These are phyloP conservation scores for Melitaea athalia DNA, from an alignment of 2,888 invertebrate species.

Conservation along the genomic window DNA sequence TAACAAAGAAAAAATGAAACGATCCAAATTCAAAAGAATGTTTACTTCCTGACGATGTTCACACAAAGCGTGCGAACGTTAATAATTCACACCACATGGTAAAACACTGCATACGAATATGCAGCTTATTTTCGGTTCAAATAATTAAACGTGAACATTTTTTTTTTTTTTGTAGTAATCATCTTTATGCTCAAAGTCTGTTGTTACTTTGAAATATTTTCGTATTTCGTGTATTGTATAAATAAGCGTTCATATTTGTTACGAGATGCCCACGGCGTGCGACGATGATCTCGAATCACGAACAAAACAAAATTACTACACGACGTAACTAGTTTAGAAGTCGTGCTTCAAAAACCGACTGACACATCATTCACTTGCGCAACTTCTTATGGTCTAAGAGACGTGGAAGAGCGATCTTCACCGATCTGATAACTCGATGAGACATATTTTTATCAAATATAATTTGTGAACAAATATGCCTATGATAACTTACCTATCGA, in stretches of 20 bases:
- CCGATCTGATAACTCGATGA: too few relatives aligned
- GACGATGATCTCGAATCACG: slow-evolving; percentile 34
- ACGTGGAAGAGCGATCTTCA: too few relatives aligned
- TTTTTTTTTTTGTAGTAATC: slow-evolving; percentile 1
- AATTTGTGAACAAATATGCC: too few relatives aligned
- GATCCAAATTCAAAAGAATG: slow-evolving; percentile 25
- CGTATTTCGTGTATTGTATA: not conserved
- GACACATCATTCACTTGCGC: slow-evolving; percentile 42
- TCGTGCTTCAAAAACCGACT: slow-evolving; percentile 60
- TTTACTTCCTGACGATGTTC: slow-evolving; percentile 35
- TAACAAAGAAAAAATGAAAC: slow-evolving; percentile 20
- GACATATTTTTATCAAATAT: too few relatives aligned
- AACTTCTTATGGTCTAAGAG: too few relatives aligned
- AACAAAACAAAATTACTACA: slow-evolving; percentile 38
- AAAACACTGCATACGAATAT: slow-evolving; percentile 23
- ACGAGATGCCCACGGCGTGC: slow-evolving; percentile 30
- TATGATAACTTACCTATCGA: too few relatives aligned
- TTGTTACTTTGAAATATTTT: not conserved
- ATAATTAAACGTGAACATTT: slow-evolving; percentile 16
- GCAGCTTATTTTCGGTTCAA: slow-evolving; percentile 26
- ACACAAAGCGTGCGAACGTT: slow-evolving; percentile 39
- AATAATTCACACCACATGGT: slow-evolving; percentile 36
- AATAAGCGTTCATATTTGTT: not conserved
- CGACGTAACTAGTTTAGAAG: slow-evolving; percentile 61
- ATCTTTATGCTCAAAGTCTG: not conserved